Percentiles rank a stretch among this genome's conserved stretches.
phyloP scores from a whole-genome alignment of 2,113 vertebrate genomes.

The Anguilla rostrata region DNA sequence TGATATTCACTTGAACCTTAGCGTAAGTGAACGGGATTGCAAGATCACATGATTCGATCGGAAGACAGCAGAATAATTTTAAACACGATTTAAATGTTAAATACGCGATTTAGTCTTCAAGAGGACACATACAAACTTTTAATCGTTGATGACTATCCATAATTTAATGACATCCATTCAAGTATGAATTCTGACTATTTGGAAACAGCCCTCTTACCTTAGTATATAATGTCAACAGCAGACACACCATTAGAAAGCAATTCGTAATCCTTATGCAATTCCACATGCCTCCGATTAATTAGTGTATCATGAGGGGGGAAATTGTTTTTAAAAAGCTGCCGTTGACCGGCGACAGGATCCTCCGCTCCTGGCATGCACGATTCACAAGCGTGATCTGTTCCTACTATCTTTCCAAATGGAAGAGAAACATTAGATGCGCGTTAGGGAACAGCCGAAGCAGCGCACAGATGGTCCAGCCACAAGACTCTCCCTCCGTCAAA shows the following conservation, averaged over 20 bases:
- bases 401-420: conserved; percentile 34
- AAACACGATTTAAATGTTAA: conserved; percentile 7
- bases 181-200: background rate
- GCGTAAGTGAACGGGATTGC: conserved; percentile 23
- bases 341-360: conserved; percentile 40
- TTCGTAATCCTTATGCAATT: conserved; percentile 55
- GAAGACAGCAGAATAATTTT: conserved; percentile 34
- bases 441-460: conserved; percentile 38
- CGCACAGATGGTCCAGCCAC: conserved; percentile 50
- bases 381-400: conserved; percentile 27
- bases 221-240: conserved; percentile 57
- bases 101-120: background rate
- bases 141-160: background rate
- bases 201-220: conserved; percentile 62
- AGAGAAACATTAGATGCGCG: conserved; percentile 29
- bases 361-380: conserved; percentile 45
- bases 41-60: conserved; percentile 49
- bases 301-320: conserved; percentile 52
- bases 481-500: conserved; percentile 45
- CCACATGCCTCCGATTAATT: conserved; percentile 70
- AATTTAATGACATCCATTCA: background rate
- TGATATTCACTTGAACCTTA: background rate
- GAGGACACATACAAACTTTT: background rate
- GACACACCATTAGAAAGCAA: conserved; percentile 53
- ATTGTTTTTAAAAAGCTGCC: conserved; percentile 23